Percentiles rank a stretch among this genome's conserved stretches.
Conservation (phyloP, 64 coral and sea anemone genomes). For the Stylophora pistillata region DNA sequence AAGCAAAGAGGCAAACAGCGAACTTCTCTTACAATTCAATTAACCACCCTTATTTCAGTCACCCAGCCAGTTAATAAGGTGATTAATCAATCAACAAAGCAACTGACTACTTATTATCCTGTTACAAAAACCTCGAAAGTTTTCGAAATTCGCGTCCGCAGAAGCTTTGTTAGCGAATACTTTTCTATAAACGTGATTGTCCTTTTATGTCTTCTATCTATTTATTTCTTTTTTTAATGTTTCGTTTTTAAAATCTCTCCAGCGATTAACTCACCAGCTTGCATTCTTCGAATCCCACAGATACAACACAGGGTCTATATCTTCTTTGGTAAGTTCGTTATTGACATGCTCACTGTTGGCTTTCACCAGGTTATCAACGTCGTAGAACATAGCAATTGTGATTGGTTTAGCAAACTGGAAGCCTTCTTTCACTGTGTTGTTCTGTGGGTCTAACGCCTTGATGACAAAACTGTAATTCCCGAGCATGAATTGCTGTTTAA, state of each 20-base stretch:
- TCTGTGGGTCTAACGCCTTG: slow-evolving; percentile 74
- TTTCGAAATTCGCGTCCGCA: too few species aligned
- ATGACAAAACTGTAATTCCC: slow-evolving; percentile 95
- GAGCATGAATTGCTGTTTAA: slow-evolving; percentile 90
- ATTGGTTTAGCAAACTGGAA: slow-evolving; percentile 84
- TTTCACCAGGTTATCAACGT: slow-evolving; percentile 82
- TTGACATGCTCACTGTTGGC: slow-evolving; percentile 82
- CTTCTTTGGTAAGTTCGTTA: slow-evolving; percentile 69
- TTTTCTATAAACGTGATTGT: too few species aligned
- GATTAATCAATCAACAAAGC: too few species aligned
- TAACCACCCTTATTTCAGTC: too few species aligned
- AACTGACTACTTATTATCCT: too few species aligned
- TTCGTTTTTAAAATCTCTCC: too few species aligned
- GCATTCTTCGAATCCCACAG: slow-evolving; percentile 78
- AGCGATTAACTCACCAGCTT: slow-evolving; percentile 63
- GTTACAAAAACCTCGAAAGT: too few species aligned
- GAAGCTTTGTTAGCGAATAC: too few species aligned
- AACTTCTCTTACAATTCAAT: neutral
- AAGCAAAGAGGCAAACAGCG: neutral
- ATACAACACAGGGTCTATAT: slow-evolving; percentile 86
- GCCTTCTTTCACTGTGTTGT: slow-evolving; percentile 67
- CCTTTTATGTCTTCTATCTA: too few species aligned
- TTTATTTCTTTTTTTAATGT: too few species aligned
- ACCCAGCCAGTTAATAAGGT: too few species aligned
- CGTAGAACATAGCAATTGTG: slow-evolving; percentile 82